A percentile compares a stretch with the other conserved stretches of the same genome.
These are phyloP conservation scores for Eupithecia insigniata DNA, from an alignment of 2,888 invertebrate species.

Conservation along the genomic window DNA sequence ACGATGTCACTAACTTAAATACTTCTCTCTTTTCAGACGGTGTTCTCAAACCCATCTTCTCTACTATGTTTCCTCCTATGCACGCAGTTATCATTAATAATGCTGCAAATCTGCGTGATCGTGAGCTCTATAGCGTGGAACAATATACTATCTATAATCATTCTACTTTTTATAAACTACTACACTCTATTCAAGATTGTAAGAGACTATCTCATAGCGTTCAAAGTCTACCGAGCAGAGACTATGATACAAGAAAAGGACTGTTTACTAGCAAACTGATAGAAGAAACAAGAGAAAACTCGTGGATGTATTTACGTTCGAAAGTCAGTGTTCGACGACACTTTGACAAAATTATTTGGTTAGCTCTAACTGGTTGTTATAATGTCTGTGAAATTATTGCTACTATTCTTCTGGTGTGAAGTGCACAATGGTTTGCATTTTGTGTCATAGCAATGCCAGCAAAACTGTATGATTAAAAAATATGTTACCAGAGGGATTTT, in stretches of 20 bases:
- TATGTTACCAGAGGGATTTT: conserved; percentile 1
- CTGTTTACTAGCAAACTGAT: conserved; percentile 43
- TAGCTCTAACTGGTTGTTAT: background rate
- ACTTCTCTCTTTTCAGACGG: conserved; percentile 83
- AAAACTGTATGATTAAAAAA: background rate
- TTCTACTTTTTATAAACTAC: conserved; percentile 95
- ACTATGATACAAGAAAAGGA: conserved; percentile 87
- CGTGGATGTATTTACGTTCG: background rate
- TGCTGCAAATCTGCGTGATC: conserved; percentile 91
- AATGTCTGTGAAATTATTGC: background rate
- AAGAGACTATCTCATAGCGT: conserved; percentile 93
- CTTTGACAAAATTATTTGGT: background rate
- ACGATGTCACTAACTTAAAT: background rate
- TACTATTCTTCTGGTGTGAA: background rate
- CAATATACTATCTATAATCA: conserved; percentile 92
- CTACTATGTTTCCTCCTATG: conserved; percentile 89
- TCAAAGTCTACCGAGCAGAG: conserved; percentile 91
- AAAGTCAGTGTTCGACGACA: background rate
- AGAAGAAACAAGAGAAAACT: background rate
- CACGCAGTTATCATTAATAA: conserved; percentile 88
- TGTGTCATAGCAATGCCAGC: background rate
- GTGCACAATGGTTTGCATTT: background rate
- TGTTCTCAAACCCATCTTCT: conserved; percentile 94
- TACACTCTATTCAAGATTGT: conserved; percentile 95
- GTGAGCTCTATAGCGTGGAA: conserved; percentile 95